phyloP scores from a whole-genome alignment of 2,888 invertebrate genomes.

The Pyrgus malvae region DNA sequence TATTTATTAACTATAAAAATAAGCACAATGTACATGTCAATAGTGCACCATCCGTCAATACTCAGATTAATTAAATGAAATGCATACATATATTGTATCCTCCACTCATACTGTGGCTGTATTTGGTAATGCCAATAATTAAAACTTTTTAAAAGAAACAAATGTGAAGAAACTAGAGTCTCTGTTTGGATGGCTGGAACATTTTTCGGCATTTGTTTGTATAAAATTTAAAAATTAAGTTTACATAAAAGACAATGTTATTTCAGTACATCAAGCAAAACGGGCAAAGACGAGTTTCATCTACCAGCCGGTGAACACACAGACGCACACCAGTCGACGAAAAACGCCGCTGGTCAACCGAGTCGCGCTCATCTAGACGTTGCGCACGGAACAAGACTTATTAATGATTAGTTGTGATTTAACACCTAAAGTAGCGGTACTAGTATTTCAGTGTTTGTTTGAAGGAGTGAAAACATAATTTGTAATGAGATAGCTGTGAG shows the following conservation, averaged over 20 bases:
- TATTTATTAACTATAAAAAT: no score
- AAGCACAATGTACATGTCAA: no score
- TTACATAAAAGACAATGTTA: constrained; percentile 12
- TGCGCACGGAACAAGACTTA: constrained; percentile 13
- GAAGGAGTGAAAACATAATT: constrained; percentile 36
- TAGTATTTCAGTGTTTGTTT: constrained; percentile 33
- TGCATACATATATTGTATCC: no score
- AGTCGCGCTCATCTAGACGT: constrained; percentile 56
- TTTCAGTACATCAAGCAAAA: constrained; percentile 72
- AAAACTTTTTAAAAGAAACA: no score
- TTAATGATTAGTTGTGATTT: constrained; percentile 20
- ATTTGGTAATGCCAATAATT: no score
- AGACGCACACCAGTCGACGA: constrained; percentile 79
- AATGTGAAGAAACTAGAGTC: no score
- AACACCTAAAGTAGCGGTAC: constrained; percentile 10
- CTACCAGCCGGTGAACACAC: constrained; percentile 67
- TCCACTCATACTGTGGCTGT: no score
- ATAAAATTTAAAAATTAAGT: no score
- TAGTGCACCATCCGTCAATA: no score
- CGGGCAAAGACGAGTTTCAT: constrained; percentile 71
- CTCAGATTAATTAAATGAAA: no score
- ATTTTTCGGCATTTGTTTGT: no score
- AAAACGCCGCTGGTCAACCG: constrained; percentile 84
- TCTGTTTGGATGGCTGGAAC: no score
- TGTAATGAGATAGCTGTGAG: constrained; percentile 48